Evolutionary conservation across 2,888 invertebrate genomes (phyloP), one percentile per base, ranked within the genome.

Genomic region (Melinopterus prodromus): DNA sequence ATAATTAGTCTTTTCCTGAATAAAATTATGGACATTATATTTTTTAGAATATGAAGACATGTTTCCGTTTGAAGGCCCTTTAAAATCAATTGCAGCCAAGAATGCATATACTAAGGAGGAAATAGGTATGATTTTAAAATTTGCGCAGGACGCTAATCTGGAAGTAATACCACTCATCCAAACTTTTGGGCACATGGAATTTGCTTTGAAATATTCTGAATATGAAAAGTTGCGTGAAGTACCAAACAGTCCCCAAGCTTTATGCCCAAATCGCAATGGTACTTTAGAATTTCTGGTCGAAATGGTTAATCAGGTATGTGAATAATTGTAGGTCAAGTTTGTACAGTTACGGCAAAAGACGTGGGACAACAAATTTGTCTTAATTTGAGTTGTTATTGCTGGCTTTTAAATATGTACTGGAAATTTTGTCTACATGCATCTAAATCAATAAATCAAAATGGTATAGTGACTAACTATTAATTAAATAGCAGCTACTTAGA

Each of bases 41-140:
- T 94, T 16, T 53, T 88, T 94, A 83, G 96, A 96, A 88, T 96
- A 95, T 90, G 96, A 96, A 89, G 96, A 96, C 86, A 95, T 94
- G 93, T 96, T 96, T 88, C 95, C 95, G 0, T 96, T 93, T 88
- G 89, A 88, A 76, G 94, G 93, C 0, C 85, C 87, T 0, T 87
- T 96, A 69, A 90, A 91, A 85, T 89, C 87, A 81, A 90, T 91
- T 80, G 89, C 90, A 79, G 93, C 91, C 0, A 90, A 89, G 85
- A 93, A 91, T 89, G 93, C 94, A 9, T 94, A 93, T 87, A 91
- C 91, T 78, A 86, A 87, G 77, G 88, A 89, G 36, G 91, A 93
- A 81, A 89, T 93, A 78, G 87, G 87, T 81, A 90, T 90, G 80
- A 93, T 96, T 84, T 90, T 94, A 38, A 90, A 91, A 83, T 85